phyloP scores from a whole-genome alignment of 2,797 vertebrate species.

The Pseudochaenichthys georgianus region DNA sequence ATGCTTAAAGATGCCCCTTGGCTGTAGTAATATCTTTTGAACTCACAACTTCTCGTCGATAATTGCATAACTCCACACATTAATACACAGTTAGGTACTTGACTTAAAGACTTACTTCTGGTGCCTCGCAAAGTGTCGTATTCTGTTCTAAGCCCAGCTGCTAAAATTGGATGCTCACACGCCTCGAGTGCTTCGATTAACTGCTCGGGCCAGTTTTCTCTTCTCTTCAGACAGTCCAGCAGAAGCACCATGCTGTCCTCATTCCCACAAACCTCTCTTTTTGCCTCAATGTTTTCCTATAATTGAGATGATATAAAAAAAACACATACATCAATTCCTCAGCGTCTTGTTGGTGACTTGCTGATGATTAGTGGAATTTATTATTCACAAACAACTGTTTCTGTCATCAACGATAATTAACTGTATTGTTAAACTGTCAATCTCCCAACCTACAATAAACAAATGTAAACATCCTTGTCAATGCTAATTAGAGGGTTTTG shows the following conservation, averaged over 20 bases:
- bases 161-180: constrained; percentile 64
- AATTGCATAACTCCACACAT: too few relatives aligned
- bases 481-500: too few relatives aligned
- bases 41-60: too few relatives aligned
- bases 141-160: constrained; percentile 65
- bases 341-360: neutral
- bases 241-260: constrained; percentile 74
- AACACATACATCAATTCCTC: too few relatives aligned
- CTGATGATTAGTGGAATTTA: neutral
- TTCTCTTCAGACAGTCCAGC: constrained; percentile 80
- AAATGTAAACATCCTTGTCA: neutral
- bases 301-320: neutral
- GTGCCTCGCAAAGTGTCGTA: constrained; percentile 72
- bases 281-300: constrained; percentile 84
- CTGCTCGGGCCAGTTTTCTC: constrained; percentile 83
- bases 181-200: constrained; percentile 76
- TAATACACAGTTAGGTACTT: neutral
- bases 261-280: constrained; percentile 73
- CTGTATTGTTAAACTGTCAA: too few relatives aligned
- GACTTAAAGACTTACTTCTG: constrained; percentile 62
- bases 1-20: too few relatives aligned
- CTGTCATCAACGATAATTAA: too few relatives aligned
- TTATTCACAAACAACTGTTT: neutral
- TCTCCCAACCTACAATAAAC: too few relatives aligned
- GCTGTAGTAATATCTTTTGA: too few relatives aligned